These are phyloP conservation scores for Onychomys torridus DNA, from an alignment of 2,797 vertebrate species.

Conservation along the genomic window DNA sequence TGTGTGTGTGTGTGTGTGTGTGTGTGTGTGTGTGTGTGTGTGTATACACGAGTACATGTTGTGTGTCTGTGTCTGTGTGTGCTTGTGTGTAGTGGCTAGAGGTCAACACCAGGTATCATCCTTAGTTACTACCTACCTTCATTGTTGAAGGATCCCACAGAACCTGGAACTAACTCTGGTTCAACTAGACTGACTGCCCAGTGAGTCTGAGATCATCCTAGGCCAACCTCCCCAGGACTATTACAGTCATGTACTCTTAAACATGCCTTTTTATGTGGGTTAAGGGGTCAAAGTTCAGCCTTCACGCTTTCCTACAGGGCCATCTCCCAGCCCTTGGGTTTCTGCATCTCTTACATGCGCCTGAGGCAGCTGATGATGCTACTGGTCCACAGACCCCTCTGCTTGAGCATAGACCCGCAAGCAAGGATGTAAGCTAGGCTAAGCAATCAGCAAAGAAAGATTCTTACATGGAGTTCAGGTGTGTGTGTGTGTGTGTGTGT, in stretches of 20 bases:
- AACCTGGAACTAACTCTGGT: neutral
- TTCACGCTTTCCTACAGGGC: neutral
- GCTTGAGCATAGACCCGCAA: neutral
- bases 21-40: neutral
- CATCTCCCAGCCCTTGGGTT: too few relatives aligned
- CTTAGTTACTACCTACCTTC: neutral
- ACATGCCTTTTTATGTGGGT: neutral
- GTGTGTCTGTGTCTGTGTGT: neutral
- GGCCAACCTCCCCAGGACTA: neutral
- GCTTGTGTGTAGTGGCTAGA: neutral
- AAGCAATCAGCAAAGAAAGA: neutral
- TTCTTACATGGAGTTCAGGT: too few relatives aligned
- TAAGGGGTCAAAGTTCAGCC: too few relatives aligned
- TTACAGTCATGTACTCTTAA: neutral
- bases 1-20: neutral
- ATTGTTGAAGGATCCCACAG: neutral
- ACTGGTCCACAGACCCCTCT: rapidly evolving
- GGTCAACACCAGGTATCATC: neutral
- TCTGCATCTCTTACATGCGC: neutral
- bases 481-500: neutral
- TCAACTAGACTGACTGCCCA: neutral
- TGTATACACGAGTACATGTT: too few relatives aligned
- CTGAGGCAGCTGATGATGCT: rapidly evolving
- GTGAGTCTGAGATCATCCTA: neutral
- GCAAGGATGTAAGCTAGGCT: neutral